Conservation (phyloP, 2,888 invertebrate species). For the Macrophya alboannulata region DNA sequence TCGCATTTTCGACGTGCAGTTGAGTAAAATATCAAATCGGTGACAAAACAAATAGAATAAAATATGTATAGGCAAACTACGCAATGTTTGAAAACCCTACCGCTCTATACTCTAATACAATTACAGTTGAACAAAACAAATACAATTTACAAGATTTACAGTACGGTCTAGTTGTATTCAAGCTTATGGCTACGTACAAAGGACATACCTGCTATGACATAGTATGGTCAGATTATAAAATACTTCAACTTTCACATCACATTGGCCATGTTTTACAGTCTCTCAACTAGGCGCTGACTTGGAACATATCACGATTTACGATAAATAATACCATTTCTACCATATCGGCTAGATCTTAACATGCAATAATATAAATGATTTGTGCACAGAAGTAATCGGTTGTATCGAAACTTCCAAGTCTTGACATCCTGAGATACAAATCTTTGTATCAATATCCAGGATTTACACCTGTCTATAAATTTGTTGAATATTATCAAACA, state of each 20-base stretch:
- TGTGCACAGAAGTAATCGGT: slow-evolving; percentile 17
- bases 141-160: slow-evolving; percentile 31
- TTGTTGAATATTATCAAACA: not conserved
- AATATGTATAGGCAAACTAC: not conserved
- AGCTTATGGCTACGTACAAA: slow-evolving; percentile 36
- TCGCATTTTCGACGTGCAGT: not conserved
- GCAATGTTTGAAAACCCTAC: slow-evolving; percentile 63
- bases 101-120: slow-evolving; percentile 65
- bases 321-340: slow-evolving; percentile 23
- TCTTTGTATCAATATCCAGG: not conserved
- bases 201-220: slow-evolving; percentile 42
- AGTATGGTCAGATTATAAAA: slow-evolving; percentile 36
- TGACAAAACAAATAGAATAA: not conserved
- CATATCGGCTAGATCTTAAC: slow-evolving; percentile 21
- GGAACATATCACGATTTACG: not conserved
- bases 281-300: slow-evolving; percentile 11
- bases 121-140: slow-evolving; percentile 18
- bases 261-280: slow-evolving; percentile 42
- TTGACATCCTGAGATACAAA: not conserved
- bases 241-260: slow-evolving; percentile 28
- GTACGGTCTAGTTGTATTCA: not conserved
- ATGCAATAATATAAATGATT: not conserved
- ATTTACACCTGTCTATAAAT: not conserved
- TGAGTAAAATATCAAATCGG: not conserved
- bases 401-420: slow-evolving; percentile 3